Evolutionary conservation across 2,797 vertebrate genomes (phyloP).

Genomic region (Protosalanx chinensis): DNA sequence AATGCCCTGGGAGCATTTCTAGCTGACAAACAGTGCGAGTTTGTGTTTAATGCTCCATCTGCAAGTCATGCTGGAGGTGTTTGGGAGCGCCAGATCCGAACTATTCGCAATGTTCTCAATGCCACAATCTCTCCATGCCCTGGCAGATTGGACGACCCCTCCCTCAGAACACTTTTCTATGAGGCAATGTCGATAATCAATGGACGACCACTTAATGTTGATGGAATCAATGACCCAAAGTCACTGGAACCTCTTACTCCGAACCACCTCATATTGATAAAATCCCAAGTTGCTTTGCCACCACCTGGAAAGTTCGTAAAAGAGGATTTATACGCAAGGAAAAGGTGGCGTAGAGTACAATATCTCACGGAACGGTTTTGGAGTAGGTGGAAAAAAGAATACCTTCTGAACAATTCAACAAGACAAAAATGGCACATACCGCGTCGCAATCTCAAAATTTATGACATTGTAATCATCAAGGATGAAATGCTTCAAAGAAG

Average conservation of each 20-base stretch:
- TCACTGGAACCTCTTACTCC: background rate
- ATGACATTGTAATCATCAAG: no score
- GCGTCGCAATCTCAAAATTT: no score
- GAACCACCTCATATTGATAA: no score
- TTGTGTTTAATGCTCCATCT: background rate
- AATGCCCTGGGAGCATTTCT: background rate
- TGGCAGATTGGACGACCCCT: background rate
- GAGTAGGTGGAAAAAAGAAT: no score
- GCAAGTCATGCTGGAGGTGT: background rate
- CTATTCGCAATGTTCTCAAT: background rate
- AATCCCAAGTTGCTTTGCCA: no score
- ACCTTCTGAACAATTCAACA: no score
- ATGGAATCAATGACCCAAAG: slow-evolving; percentile 30
- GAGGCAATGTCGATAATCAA: slow-evolving; percentile 21
- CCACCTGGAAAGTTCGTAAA: no score
- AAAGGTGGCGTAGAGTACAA: no score
- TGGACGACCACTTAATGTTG: slow-evolving; percentile 11
- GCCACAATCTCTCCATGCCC: background rate
- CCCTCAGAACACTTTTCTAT: background rate
- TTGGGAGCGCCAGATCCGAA: background rate
- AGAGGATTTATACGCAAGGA: no score
- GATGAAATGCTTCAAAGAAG: no score
- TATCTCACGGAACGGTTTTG: no score
- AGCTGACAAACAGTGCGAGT: background rate
- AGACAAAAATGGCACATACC: no score